A percentile compares a stretch with the other conserved stretches of the same genome.
These are phyloP conservation scores for Pituophis catenifer DNA, from an alignment of 2,113 vertebrate genomes.

Conservation along the genomic window DNA sequence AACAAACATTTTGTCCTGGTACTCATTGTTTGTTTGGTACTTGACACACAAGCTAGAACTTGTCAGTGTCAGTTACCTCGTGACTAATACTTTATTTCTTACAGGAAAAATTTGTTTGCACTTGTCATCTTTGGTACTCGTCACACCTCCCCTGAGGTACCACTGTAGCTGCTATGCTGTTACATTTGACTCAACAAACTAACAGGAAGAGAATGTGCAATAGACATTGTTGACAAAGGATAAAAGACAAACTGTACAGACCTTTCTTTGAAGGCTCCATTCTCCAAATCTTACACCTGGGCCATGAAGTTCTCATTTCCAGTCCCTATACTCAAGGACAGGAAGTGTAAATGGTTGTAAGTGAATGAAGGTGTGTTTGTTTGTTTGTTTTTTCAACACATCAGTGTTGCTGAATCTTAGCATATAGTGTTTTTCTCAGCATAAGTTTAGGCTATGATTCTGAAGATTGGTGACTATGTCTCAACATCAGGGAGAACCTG, in stretches of 20 bases:
- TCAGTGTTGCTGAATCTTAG: background rate
- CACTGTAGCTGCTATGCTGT: background rate
- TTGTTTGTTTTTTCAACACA: background rate
- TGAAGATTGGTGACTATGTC: background rate
- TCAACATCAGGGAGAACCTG: background rate
- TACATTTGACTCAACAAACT: background rate
- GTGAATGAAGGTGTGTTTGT: background rate
- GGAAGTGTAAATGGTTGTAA: background rate
- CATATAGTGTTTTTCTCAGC: background rate
- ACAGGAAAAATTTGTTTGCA: background rate
- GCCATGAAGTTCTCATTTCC: background rate
- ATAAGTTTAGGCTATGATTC: background rate
- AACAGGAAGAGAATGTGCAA: background rate
- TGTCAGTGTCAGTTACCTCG: background rate
- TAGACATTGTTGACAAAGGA: background rate
- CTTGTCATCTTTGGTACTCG: background rate
- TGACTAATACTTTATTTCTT: background rate
- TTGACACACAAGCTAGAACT: background rate
- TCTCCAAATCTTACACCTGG: background rate
- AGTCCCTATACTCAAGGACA: background rate
- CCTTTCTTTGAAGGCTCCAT: background rate
- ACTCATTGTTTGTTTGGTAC: background rate
- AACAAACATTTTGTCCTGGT: background rate
- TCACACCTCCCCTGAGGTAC: background rate
- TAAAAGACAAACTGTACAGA: background rate